Base-by-base conservation (phyloP, 92 coral and sea anemone genomes). In the Palythoa heliodiscus region DNA sequence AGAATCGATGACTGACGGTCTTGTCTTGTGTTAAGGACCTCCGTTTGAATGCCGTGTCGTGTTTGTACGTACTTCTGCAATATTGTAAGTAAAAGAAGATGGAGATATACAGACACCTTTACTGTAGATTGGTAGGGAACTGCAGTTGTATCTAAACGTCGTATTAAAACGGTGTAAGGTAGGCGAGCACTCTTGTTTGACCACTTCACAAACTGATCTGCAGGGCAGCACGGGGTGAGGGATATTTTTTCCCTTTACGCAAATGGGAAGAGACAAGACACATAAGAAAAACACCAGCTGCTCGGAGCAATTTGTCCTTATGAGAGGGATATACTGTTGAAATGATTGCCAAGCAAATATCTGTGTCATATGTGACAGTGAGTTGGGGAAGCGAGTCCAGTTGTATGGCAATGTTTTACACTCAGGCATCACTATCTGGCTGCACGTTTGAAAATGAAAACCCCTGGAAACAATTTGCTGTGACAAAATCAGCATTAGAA, bases 201-300 rank as follows among this genome's bases (percentile, higher is more conserved):
- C 96, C 73, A 83, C 83, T 4, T 91, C 61, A 38, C 98, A 96
- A 17, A 96, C 91, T 8, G 87, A 89, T 11, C 93, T 93, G 82
- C 98, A 96, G 2, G 98, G 98, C 8, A 81, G 69, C 9, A 93
- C 89, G 2, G 98, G 98, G 52, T 70, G 75, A 19, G 69, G 69
- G 17, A 19, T 63, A 8, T 4, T 23, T 1, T 29, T 53, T 20
- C 37, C 58, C 29, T 86, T 82, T 20, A 80, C 15, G 70, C 98
- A 96, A 15, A 96, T 96, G 4, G 98, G 98, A 52, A 96, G 53
- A 35, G 90, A 89, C 53, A 86, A 83, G 71, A 92, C 83, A 37
- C 98, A 96, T 15, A 96, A 89, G 57, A 96, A 88, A 86, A 94
- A 96, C 11, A 90, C 95, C 70, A 95, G 86, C 22, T 90, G 83